These are phyloP conservation scores for Diadophis punctatus DNA, from an alignment of 2,113 vertebrate species.

Conservation along the genomic window DNA sequence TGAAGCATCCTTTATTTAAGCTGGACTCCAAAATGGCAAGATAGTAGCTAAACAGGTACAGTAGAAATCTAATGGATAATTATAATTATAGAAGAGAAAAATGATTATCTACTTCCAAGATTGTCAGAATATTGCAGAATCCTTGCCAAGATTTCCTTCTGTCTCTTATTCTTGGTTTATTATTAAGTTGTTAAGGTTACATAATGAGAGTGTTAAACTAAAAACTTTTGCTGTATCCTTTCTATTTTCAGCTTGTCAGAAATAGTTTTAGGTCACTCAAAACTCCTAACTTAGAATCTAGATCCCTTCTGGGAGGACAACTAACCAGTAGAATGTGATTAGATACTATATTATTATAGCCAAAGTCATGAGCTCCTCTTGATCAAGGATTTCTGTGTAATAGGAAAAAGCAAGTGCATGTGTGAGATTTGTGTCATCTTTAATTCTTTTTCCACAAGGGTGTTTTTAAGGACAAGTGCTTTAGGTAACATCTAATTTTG, in stretches of 20 bases:
- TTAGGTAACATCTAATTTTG: not conserved
- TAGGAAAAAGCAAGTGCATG: not conserved
- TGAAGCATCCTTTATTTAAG: not conserved
- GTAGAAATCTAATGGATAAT: not conserved
- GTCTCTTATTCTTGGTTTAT: constrained; percentile 44
- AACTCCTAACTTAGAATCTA: constrained; percentile 49
- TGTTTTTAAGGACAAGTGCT: not conserved
- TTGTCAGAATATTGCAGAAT: not conserved
- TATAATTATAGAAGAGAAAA: not conserved
- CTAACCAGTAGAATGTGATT: constrained; percentile 13
- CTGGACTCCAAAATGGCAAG: not conserved
- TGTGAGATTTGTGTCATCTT: not conserved
- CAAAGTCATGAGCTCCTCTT: not conserved
- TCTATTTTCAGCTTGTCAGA: constrained; percentile 57
- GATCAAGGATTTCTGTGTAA: not conserved
- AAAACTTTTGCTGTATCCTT: constrained; percentile 45
- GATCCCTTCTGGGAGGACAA: constrained; percentile 42
- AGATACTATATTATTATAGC: not conserved
- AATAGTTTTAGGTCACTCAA: constrained; percentile 61
- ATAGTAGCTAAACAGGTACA: not conserved
- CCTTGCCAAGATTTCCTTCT: not conserved
- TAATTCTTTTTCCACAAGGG: not conserved
- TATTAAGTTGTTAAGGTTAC: constrained; percentile 40
- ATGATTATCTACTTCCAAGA: not conserved
- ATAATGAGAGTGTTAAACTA: constrained; percentile 33